phyloP scores from a whole-genome alignment of 2,888 invertebrate genomes.

The Drosophila atroscutellata region DNA sequence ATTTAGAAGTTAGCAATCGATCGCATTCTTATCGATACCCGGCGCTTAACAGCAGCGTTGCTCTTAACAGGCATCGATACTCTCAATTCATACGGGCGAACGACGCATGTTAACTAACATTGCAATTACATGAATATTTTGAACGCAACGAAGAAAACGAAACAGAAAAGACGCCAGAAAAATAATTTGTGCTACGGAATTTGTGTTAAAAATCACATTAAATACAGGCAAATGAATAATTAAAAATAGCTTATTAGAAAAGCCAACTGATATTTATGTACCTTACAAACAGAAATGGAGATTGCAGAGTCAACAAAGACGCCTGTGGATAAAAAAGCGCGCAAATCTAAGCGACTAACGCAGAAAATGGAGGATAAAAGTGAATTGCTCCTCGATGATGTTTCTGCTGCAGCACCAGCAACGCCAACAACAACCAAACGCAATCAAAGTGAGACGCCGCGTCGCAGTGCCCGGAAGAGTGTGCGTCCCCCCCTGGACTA shows the following conservation, averaged over 20 bases:
- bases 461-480: conserved; percentile 81
- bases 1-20: background rate
- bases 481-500: conserved; percentile 81
- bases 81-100: background rate
- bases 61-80: conserved; percentile 25
- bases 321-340: conserved; percentile 48
- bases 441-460: conserved; percentile 61
- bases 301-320: conserved; percentile 19
- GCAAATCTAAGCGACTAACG: conserved; percentile 8
- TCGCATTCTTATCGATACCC: background rate
- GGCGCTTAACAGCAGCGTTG: background rate
- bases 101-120: conserved; percentile 43
- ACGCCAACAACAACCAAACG: conserved; percentile 1
- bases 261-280: background rate
- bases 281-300: conserved; percentile 8
- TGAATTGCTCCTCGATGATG: background rate
- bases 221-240: conserved; percentile 23
- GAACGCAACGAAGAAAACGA: conserved; percentile 37
- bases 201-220: conserved; percentile 12
- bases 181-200: background rate
- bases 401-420: background rate
- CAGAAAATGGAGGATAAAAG: background rate
- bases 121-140: conserved; percentile 27
- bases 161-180: background rate
- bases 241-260: too few relatives aligned